Evolutionary conservation across 2,888 invertebrate species (phyloP), one percentile per base, ranked within the genome.

Genomic region (Buathra laborator): DNA sequence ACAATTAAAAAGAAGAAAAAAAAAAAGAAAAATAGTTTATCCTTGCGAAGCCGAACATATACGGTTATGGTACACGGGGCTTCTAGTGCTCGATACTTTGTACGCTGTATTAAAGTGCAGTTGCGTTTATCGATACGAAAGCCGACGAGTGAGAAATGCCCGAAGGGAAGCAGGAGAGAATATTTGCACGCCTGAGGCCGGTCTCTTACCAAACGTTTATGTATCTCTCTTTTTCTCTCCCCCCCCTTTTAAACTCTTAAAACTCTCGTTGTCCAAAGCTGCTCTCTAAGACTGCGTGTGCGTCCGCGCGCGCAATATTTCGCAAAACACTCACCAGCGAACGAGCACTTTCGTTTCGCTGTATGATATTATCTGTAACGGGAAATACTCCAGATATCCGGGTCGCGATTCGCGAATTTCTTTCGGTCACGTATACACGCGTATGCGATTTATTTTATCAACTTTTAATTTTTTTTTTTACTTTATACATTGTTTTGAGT

Each of bases 11-110:
- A 29, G 1, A n/a, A 16, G n/a, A 43, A 59, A 5, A 74, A 66
- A 66, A 56, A 80, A 71, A 51, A 51, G 37, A 37, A 37, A 37
- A 37, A 37, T 37, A 5, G 51, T 64, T 46, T 71, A 71, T 79
- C 79, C 79, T 79, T 79, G 79, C 37, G 14, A 51, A 53, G 48
- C 12, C 59, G 5, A 62, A 12, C 46, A 2, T 37, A 37, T 19
- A 53, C 70, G 43, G 44, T 9, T 37, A 48, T 70, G 37, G 51
- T 51, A 9, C 32, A n/a, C 70, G 37, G 59, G 59, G 9, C 53
- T 53, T 37, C 56, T 4, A 43, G 19, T n/a, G 43, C 71, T 44
- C n/a, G 43, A 43, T 71, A 71, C 71, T 72, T 72, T 59, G 43
- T 62, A 62, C 59, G 59, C 59, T 62, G n/a, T 14, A 46, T 46